These are phyloP conservation scores for Eurypyga helias DNA, from an alignment of 2,113 vertebrate genomes.

Conservation along the genomic window DNA sequence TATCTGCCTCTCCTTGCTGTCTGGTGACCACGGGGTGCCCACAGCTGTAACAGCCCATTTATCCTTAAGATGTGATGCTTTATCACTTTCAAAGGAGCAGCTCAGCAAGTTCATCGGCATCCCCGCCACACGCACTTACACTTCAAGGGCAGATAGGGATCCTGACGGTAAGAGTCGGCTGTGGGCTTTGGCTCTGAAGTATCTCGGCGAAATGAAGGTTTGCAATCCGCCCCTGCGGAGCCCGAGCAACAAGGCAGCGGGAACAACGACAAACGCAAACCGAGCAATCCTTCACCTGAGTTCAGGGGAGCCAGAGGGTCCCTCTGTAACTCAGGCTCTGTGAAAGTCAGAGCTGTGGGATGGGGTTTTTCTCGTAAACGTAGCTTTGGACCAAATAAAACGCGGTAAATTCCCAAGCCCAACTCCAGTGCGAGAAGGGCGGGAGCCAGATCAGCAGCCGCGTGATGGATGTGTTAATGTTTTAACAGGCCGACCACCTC, in stretches of 20 bases:
- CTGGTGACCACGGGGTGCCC: not conserved
- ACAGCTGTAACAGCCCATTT: not conserved
- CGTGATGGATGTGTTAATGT: conserved; percentile 46
- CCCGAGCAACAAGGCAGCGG: not conserved
- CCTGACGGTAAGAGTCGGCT: not conserved
- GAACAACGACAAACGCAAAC: not conserved
- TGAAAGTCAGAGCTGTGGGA: not conserved
- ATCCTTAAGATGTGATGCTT: not conserved
- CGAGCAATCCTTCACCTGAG: not conserved
- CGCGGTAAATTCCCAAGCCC: not conserved
- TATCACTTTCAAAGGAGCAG: not conserved
- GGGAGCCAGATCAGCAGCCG: not conserved
- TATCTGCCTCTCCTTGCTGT: not conserved
- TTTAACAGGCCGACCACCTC: conserved; percentile 30
- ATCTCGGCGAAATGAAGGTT: not conserved
- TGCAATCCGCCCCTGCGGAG: not conserved
- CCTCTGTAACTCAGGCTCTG: not conserved
- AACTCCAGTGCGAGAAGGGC: not conserved
- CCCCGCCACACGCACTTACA: not conserved
- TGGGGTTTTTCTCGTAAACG: not conserved
- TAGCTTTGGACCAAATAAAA: not conserved
- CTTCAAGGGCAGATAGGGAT: not conserved
- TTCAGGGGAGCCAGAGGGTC: not conserved
- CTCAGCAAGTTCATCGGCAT: not conserved
- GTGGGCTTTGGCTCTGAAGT: not conserved